Evolutionary conservation across 1,140 invertebrate genomes (phyloP).

Genomic region (Mycetomoellerius zeteki): DNA sequence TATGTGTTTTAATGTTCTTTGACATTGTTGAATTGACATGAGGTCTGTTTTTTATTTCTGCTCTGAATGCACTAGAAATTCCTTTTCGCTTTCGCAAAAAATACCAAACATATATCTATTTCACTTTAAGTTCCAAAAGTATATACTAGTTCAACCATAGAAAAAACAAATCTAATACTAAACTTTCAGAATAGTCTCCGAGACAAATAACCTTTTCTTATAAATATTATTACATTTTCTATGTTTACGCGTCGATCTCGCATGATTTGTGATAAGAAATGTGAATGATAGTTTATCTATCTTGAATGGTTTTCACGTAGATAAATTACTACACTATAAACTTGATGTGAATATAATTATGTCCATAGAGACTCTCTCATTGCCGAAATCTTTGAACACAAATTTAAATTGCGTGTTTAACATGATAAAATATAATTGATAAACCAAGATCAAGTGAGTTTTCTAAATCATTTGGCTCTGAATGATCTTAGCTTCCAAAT

Average conservation of each 20-base stretch:
- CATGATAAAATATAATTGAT: slow-evolving; percentile 3
- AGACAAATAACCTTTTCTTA: background rate
- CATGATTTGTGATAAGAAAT: slow-evolving; percentile 11
- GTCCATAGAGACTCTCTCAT: background rate
- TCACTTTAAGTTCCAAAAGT: too few species aligned
- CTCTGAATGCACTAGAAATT: too few species aligned
- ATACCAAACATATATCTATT: too few species aligned
- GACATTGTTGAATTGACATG: background rate
- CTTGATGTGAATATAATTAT: background rate
- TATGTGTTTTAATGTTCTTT: slow-evolving; percentile 28
- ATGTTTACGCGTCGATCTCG: background rate
- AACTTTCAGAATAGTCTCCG: background rate
- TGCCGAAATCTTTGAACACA: background rate
- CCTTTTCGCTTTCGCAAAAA: too few species aligned
- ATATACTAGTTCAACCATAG: too few species aligned
- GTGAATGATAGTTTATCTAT: slow-evolving; percentile 10
- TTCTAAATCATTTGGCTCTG: background rate
- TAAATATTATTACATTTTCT: slow-evolving; percentile 8
- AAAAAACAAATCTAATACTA: background rate
- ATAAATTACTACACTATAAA: slow-evolving; percentile 28
- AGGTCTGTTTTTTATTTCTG: too few species aligned
- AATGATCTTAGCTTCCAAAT: background rate
- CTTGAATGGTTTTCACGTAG: background rate
- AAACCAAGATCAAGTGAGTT: background rate
- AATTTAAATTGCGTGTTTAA: background rate